Evolutionary conservation across 2,888 invertebrate species (phyloP).

Genomic region (Acronicta leporina): DNA sequence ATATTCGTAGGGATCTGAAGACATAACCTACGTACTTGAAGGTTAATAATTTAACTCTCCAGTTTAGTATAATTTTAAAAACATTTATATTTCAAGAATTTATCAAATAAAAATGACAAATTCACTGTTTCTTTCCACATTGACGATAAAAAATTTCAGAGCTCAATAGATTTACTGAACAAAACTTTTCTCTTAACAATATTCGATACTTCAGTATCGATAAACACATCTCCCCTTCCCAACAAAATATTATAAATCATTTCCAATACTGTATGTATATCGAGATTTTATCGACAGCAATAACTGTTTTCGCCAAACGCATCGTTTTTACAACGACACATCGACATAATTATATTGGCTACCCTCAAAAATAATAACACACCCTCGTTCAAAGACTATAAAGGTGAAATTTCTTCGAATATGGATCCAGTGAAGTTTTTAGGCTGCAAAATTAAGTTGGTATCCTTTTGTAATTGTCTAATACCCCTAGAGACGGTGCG

Average conservation of each 20-base stretch:
- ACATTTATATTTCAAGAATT: too few relatives aligned
- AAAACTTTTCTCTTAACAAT: slow-evolving; percentile 52
- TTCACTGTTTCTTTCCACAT: not conserved
- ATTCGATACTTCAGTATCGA: slow-evolving; percentile 54
- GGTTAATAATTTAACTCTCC: too few relatives aligned
- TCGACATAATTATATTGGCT: slow-evolving; percentile 33
- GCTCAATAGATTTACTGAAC: slow-evolving; percentile 35
- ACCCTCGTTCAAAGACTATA: slow-evolving; percentile 12
- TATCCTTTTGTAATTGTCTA: slow-evolving; percentile 75
- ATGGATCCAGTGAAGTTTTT: slow-evolving; percentile 7
- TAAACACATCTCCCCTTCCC: slow-evolving; percentile 65
- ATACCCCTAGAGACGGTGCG: slow-evolving; percentile 73
- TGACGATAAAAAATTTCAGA: slow-evolving; percentile 25
- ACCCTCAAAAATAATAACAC: slow-evolving; percentile 4
- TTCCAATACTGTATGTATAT: slow-evolving; percentile 68
- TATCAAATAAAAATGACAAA: not conserved
- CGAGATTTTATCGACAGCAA: slow-evolving; percentile 74
- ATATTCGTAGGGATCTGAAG: too few relatives aligned
- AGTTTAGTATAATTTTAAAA: too few relatives aligned
- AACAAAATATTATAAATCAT: slow-evolving; percentile 78
- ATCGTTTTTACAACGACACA: slow-evolving; percentile 71
- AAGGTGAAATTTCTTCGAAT: slow-evolving; percentile 21
- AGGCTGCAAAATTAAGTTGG: slow-evolving; percentile 42
- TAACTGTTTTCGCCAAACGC: slow-evolving; percentile 72
- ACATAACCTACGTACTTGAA: too few relatives aligned